These are phyloP conservation scores for Ctenoplectra terminalis DNA, from an alignment of 1,140 invertebrate species.

Conservation along the genomic window DNA sequence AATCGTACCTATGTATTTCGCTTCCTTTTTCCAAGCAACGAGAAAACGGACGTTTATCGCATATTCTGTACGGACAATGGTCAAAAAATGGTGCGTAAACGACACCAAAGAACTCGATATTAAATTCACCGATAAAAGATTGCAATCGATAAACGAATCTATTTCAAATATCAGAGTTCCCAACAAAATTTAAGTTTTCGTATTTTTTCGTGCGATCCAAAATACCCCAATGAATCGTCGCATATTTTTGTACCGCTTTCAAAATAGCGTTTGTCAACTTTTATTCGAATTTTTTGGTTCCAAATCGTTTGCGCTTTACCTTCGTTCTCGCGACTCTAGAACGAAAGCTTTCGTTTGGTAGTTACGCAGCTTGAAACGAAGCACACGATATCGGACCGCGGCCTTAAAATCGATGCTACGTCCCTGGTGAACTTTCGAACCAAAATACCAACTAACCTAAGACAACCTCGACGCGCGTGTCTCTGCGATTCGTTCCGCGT, in stretches of 20 bases:
- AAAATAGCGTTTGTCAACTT: neutral
- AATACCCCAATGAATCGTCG: neutral
- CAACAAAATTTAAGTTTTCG: neutral
- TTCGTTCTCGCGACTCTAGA: too few relatives aligned
- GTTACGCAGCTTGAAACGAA: too few relatives aligned
- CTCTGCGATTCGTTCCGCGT: neutral
- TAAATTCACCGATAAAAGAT: neutral
- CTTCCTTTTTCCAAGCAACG: too few relatives aligned
- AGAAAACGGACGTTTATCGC: too few relatives aligned
- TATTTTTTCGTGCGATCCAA: neutral
- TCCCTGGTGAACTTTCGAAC: conserved; percentile 38
- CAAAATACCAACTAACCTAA: conserved; percentile 59
- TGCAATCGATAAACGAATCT: neutral
- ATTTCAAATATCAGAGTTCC: neutral
- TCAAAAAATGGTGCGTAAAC: too few relatives aligned
- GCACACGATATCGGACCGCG: neutral
- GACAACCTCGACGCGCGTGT: conserved; percentile 49
- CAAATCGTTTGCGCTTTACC: too few relatives aligned
- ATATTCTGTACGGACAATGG: too few relatives aligned
- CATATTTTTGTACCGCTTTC: neutral
- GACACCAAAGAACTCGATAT: neutral
- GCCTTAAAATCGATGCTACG: conserved; percentile 40
- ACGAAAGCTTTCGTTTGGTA: too few relatives aligned
- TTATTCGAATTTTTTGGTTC: too few relatives aligned
- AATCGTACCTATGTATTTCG: too few relatives aligned